phyloP scores from a whole-genome alignment of 2,113 vertebrate species.

The Dicrurus megarhynchus region DNA sequence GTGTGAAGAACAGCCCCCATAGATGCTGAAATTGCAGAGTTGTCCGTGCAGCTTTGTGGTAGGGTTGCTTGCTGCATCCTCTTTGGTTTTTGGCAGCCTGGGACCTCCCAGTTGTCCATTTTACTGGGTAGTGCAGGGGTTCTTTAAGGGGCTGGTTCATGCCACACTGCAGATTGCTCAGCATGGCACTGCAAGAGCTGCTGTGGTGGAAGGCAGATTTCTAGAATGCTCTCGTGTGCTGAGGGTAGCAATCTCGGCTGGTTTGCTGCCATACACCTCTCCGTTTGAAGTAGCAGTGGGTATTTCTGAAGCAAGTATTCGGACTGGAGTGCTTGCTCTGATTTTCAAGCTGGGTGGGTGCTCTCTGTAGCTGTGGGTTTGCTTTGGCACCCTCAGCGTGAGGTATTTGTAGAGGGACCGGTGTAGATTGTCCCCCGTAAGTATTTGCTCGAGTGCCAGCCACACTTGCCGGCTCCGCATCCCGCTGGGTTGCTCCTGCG shows the following conservation, averaged over 20 bases:
- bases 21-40: neutral
- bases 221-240: rapidly evolving
- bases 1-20: neutral
- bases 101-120: neutral
- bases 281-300: neutral
- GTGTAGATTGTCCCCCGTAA: neutral
- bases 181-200: neutral
- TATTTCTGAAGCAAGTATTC: neutral
- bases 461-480: neutral
- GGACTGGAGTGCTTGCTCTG: neutral
- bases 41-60: rapidly evolving
- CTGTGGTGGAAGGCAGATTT: neutral
- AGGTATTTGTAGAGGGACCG: neutral
- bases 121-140: neutral
- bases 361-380: neutral
- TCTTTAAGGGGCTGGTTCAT: neutral
- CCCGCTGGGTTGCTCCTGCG: rapidly evolving
- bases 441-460: neutral
- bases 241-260: neutral
- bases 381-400: neutral
- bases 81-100: neutral
- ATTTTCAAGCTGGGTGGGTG: neutral
- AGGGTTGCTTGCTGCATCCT: neutral
- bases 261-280: rapidly evolving
- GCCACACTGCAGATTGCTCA: neutral